A percentile compares a stretch with the other conserved stretches of the same genome.
phyloP scores from a whole-genome alignment of 2,797 vertebrate species.

The Sebastes oblongus region DNA sequence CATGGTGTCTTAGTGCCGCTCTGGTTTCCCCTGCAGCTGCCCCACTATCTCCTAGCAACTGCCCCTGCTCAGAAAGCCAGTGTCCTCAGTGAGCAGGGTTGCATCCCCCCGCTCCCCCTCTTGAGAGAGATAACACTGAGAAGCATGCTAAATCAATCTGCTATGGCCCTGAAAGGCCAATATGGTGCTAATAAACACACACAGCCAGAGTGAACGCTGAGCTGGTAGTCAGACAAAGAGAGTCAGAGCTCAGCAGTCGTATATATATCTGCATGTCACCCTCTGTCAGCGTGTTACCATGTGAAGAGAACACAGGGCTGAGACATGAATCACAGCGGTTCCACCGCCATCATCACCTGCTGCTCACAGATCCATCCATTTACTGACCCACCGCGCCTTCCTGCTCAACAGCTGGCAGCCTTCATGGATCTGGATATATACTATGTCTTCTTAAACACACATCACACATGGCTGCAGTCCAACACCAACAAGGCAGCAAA shows the following conservation, averaged over 20 bases:
- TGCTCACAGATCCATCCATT: constrained; percentile 35
- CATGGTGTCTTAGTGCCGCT: constrained; percentile 28
- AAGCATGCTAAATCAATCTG: constrained; percentile 82
- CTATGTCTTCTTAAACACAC: constrained; percentile 10
- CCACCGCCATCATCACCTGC: constrained; percentile 36
- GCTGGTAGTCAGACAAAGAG: constrained; percentile 21
- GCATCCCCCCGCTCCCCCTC: background rate
- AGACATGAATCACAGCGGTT: constrained; percentile 37
- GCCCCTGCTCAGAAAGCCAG: background rate
- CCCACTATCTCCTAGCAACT: constrained; percentile 65
- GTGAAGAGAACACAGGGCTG: constrained; percentile 42
- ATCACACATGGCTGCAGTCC: constrained; percentile 10
- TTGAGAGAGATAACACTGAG: constrained; percentile 47
- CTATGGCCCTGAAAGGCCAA: constrained; percentile 77
- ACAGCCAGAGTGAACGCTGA: constrained; percentile 3
- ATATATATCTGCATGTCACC: constrained; percentile 33
- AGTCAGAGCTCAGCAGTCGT: background rate
- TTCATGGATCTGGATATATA: background rate
- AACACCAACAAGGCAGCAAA: background rate
- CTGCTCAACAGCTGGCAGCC: constrained; percentile 29
- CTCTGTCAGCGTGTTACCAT: constrained; percentile 47
- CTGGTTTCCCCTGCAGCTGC: constrained; percentile 20
- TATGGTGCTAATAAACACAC: constrained; percentile 73
- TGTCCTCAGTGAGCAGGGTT: constrained; percentile 17
- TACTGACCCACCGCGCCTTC: constrained; percentile 4